These are phyloP conservation scores for Harpegnathos saltator DNA, from an alignment of 1,140 invertebrate species.

Conservation along the genomic window DNA sequence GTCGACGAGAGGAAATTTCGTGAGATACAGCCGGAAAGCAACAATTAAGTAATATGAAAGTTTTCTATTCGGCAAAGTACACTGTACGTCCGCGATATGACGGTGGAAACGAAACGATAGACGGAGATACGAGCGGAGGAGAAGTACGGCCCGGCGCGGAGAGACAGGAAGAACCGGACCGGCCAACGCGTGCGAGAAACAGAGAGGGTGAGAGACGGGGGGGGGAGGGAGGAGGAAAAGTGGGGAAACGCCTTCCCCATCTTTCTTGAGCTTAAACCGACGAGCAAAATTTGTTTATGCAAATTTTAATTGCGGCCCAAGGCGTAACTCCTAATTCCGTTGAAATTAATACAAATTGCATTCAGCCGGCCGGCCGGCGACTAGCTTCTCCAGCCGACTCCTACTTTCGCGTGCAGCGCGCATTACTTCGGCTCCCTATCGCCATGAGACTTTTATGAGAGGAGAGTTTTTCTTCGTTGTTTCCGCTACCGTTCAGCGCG, in stretches of 20 bases:
- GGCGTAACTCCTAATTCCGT: slow-evolving; percentile 78
- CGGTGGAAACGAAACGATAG: not conserved
- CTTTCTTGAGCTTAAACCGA: slow-evolving; percentile 65
- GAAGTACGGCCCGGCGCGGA: not conserved
- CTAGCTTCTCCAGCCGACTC: slow-evolving; percentile 43
- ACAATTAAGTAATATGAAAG: not conserved
- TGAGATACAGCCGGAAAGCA: not conserved
- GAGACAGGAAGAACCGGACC: not conserved
- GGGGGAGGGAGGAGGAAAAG: not conserved
- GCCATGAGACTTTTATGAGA: slow-evolving; percentile 61
- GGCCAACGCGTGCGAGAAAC: too few species aligned
- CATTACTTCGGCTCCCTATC: slow-evolving; percentile 36
- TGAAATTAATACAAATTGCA: slow-evolving; percentile 81
- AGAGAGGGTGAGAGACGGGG: too few species aligned
- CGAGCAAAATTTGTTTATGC: slow-evolving; percentile 78
- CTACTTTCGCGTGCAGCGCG: slow-evolving; percentile 45
- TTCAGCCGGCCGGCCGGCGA: slow-evolving; percentile 57
- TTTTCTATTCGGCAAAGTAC: not conserved
- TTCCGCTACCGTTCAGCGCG: slow-evolving; percentile 8
- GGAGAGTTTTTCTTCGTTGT: slow-evolving; percentile 49
- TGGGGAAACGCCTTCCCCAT: slow-evolving; percentile 19
- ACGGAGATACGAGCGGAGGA: slow-evolving; percentile 18
- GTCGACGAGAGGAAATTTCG: not conserved
- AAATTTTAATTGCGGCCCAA: slow-evolving; percentile 79
- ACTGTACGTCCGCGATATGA: not conserved